A percentile compares a stretch with the other conserved stretches of the same genome.
These are phyloP conservation scores for Cavia porcellus DNA, from an alignment of 2,113 vertebrate genomes.

Conservation along the genomic window DNA sequence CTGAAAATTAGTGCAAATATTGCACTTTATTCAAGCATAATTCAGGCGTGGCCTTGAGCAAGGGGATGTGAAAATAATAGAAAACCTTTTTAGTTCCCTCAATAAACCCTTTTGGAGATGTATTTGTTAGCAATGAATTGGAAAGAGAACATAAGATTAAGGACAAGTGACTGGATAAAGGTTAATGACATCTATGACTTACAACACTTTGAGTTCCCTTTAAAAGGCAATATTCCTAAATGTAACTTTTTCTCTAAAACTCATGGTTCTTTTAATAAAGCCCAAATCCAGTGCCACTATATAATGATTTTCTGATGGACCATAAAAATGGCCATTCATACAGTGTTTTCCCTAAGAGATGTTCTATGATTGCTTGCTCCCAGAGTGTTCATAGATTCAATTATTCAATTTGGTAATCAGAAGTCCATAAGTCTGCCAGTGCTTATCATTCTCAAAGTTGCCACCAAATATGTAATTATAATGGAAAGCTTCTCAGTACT, in stretches of 20 bases:
- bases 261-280: not conserved
- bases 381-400: not conserved
- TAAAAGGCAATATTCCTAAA: not conserved
- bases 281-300: not conserved
- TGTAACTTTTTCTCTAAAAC: not conserved
- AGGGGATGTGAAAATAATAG: not conserved
- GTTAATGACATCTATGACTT: not conserved
- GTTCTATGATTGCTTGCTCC: not conserved
- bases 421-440: not conserved
- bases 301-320: not conserved
- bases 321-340: not conserved
- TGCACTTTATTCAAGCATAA: not conserved
- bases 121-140: not conserved
- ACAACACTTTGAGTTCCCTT: not conserved
- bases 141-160: not conserved
- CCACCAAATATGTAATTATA: not conserved
- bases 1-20: not conserved
- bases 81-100: not conserved
- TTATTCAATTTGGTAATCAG: not conserved
- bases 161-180: not conserved
- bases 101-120: not conserved
- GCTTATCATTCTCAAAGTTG: not conserved
- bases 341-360: not conserved
- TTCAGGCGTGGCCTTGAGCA: not conserved
- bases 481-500: not conserved